A percentile compares a stretch with the other conserved stretches of the same genome.
phyloP scores from a whole-genome alignment of 2,888 invertebrate genomes.

The Protophormia terraenovae region DNA sequence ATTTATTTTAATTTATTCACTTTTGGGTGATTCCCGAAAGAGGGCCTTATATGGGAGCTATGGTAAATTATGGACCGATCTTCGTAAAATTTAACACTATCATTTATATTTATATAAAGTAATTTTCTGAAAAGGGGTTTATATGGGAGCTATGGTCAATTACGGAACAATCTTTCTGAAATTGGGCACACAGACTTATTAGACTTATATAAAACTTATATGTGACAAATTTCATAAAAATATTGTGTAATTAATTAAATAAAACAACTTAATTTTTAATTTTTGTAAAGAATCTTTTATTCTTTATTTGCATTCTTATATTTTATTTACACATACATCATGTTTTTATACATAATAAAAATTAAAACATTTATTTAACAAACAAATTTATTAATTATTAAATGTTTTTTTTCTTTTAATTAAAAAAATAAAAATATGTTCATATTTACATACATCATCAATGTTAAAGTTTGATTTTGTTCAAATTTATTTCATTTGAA shows the following conservation, averaged over 20 bases:
- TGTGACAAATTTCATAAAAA: no score
- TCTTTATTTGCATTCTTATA: constrained; percentile 81
- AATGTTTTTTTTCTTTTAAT: constrained; percentile 66
- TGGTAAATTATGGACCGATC: no score
- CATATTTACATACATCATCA: constrained; percentile 70
- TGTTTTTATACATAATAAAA: constrained; percentile 27
- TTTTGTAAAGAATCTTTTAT: constrained; percentile 79
- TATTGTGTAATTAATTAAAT: background rate
- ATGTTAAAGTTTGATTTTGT: constrained; percentile 41
- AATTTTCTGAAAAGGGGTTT: no score
- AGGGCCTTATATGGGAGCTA: no score
- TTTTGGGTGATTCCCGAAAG: no score
- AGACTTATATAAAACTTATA: no score
- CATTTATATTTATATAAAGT: no score
- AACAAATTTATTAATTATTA: constrained; percentile 58
- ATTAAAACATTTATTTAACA: constrained; percentile 70
- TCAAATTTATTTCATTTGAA: constrained; percentile 59
- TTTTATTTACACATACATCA: constrained; percentile 70
- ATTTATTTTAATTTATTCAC: no score
- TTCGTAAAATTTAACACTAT: no score
- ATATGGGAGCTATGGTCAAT: no score
- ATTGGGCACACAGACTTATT: no score
- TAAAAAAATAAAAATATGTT: constrained; percentile 17
- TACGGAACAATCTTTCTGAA: no score
- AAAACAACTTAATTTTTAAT: constrained; percentile 14